These are phyloP conservation scores for Lasius fuliginosus DNA, from an alignment of 2,888 invertebrate species.

Conservation along the genomic window DNA sequence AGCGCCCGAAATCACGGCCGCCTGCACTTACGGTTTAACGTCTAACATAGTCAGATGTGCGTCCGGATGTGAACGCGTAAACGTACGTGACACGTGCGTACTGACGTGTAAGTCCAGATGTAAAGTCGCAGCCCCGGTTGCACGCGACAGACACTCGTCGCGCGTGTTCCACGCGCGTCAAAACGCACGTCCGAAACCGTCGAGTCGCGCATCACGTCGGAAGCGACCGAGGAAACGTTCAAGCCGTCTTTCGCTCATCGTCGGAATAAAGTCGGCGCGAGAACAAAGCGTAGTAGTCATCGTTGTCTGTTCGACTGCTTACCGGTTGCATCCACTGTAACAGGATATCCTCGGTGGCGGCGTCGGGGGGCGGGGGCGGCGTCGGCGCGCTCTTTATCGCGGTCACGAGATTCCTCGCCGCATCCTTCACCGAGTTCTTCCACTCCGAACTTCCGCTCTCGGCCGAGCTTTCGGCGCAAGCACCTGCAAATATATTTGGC, in stretches of 20 bases:
- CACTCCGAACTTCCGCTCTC: constrained; percentile 80
- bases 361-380: constrained; percentile 90
- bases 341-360: constrained; percentile 89
- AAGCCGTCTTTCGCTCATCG: neutral
- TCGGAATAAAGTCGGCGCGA: neutral
- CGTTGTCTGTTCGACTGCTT: constrained; percentile 52
- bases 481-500: constrained; percentile 64
- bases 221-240: neutral
- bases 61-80: constrained; percentile 51
- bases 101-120: constrained; percentile 32
- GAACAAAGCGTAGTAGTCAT: neutral
- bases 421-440: constrained; percentile 86
- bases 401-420: constrained; percentile 89
- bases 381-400: constrained; percentile 90
- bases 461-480: constrained; percentile 74
- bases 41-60: constrained; percentile 10
- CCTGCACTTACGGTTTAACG: neutral
- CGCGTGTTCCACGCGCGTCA: constrained; percentile 35
- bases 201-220: constrained; percentile 1
- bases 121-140: constrained; percentile 30
- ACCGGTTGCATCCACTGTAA: constrained; percentile 90
- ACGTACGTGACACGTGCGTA: constrained; percentile 58
- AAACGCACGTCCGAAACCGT: neutral
- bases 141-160: constrained; percentile 26
- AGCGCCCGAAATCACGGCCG: neutral